phyloP scores from a whole-genome alignment of 2,888 invertebrate genomes.

The Zele albiditarsus region DNA sequence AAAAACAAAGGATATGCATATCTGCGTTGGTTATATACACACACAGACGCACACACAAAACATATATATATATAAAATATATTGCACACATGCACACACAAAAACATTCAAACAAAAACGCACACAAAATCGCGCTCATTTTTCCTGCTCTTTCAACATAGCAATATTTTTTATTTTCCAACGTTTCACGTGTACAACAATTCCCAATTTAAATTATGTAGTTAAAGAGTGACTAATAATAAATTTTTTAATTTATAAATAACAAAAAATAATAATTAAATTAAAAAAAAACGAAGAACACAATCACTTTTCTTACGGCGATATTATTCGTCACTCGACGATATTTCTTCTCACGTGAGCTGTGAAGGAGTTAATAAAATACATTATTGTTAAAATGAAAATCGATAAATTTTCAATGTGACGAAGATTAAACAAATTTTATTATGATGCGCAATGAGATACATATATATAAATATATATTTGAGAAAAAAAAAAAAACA shows the following conservation, averaged over 20 bases:
- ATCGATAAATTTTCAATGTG: not conserved
- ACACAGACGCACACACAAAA: not conserved
- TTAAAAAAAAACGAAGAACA: not conserved
- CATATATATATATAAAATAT: not conserved
- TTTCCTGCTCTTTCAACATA: not conserved
- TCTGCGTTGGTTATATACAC: slow-evolving; percentile 4
- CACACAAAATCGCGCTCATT: not conserved
- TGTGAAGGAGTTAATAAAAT: not conserved
- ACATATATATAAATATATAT: not conserved
- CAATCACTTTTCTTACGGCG: slow-evolving; percentile 12
- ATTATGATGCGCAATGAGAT: slow-evolving; percentile 7
- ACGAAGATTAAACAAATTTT: slow-evolving; percentile 2
- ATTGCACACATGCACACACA: not conserved
- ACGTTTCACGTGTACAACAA: too few species aligned
- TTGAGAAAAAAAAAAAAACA: not conserved
- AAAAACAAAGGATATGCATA: not conserved
- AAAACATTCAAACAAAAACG: not conserved
- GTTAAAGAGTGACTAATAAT: not conserved
- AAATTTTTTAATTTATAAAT: slow-evolving; percentile 6
- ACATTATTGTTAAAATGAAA: slow-evolving; percentile 7
- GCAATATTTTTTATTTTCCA: not conserved
- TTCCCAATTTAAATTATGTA: not conserved
- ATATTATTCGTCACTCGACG: slow-evolving; percentile 15
- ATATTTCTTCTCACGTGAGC: not conserved
- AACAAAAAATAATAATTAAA: not conserved